A percentile compares a stretch with the other conserved stretches of the same genome.
phyloP scores from a whole-genome alignment of 1,140 invertebrate species.

The Leptoteleia sp. region DNA sequence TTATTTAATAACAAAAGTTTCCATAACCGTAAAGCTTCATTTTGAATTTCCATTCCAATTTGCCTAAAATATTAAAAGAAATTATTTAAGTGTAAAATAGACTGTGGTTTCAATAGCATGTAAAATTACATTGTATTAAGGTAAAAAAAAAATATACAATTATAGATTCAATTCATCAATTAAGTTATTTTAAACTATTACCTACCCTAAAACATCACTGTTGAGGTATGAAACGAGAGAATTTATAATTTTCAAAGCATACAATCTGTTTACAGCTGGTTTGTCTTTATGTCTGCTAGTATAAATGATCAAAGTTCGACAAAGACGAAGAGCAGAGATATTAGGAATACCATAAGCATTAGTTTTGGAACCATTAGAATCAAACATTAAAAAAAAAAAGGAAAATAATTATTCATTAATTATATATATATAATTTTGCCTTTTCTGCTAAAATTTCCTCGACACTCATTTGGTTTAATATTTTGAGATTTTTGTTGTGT shows the following conservation, averaged over 20 bases:
- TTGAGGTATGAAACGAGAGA: slow-evolving; percentile 72
- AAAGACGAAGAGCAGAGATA: slow-evolving; percentile 72
- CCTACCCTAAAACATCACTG: slow-evolving; percentile 71
- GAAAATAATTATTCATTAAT: too few species aligned
- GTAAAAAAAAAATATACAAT: too few species aligned
- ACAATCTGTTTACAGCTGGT: slow-evolving; percentile 68
- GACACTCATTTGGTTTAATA: slow-evolving; percentile 86
- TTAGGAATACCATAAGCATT: too few species aligned
- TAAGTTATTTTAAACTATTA: slow-evolving; percentile 20
- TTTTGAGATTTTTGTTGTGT: slow-evolving; percentile 87
- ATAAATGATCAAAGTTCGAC: slow-evolving; percentile 74
- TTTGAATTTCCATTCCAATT: slow-evolving; percentile 67
- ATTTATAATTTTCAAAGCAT: slow-evolving; percentile 72
- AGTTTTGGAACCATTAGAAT: too few species aligned
- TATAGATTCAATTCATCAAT: too few species aligned
- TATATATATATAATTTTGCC: too few species aligned
- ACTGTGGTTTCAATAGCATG: too few species aligned
- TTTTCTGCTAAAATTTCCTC: slow-evolving; percentile 89
- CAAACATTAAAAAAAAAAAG: too few species aligned
- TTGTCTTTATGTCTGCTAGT: too few species aligned
- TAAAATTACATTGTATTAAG: neutral
- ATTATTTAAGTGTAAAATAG: too few species aligned
- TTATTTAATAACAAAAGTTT: slow-evolving; percentile 70
- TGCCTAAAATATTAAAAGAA: slow-evolving; percentile 65
- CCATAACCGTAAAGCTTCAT: slow-evolving; percentile 77